A percentile compares a stretch with the other conserved stretches of the same genome.
Conservation (phyloP, 2,113 vertebrate genomes). For the Peromyscus maniculatus region DNA sequence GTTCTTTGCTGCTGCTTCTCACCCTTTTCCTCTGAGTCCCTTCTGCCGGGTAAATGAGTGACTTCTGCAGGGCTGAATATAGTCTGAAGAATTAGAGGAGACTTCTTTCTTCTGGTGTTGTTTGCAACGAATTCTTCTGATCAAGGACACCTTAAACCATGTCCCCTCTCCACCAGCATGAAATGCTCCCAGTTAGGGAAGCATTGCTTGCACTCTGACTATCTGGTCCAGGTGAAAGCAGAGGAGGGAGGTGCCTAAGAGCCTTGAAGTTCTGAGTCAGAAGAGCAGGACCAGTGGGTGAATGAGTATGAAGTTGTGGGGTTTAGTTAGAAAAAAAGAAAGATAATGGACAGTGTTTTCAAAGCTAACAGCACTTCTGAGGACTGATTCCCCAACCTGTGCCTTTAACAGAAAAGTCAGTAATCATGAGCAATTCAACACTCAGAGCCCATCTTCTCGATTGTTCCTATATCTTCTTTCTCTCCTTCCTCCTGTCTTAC, state of each 20-base stretch:
- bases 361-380: neutral
- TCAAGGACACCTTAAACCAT: conserved; percentile 11
- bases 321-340: conserved; percentile 12
- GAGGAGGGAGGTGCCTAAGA: neutral
- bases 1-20: neutral
- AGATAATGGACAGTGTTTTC: conserved; percentile 44
- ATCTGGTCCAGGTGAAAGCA: conserved; percentile 19
- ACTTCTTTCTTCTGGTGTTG: neutral
- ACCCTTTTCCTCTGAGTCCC: neutral
- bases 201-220: neutral
- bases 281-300: neutral
- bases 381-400: neutral
- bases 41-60: neutral
- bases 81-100: conserved; percentile 23
- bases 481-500: neutral
- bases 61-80: neutral
- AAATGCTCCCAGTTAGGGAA: conserved; percentile 5
- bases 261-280: conserved; percentile 42
- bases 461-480: neutral
- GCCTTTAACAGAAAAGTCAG: neutral
- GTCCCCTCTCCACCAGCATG: neutral
- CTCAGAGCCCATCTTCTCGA: neutral
- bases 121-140: conserved; percentile 19
- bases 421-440: neutral
- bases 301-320: conserved; percentile 26